Evolutionary conservation across 2,113 vertebrate species (phyloP).

Genomic region (Hippopotamus amphibius): DNA sequence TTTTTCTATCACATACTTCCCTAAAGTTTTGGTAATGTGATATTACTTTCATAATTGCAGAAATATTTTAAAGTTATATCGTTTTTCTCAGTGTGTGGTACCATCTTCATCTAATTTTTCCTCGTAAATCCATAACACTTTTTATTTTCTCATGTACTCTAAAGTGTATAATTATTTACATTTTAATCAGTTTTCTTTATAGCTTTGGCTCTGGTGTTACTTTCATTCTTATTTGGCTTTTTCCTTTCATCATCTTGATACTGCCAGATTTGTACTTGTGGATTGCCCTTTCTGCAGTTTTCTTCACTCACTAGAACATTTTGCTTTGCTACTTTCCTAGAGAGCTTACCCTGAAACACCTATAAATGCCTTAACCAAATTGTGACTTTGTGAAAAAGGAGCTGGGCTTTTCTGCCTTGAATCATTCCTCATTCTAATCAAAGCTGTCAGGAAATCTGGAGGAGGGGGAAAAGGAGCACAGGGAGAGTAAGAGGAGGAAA

Average conservation of each 20-base stretch:
- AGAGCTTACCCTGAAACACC: neutral
- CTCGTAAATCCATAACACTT: neutral
- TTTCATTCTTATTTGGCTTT: neutral
- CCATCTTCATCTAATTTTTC: neutral
- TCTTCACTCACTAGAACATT: neutral
- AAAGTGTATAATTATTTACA: neutral
- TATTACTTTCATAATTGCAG: neutral
- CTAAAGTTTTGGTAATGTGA: slow-evolving; percentile 4
- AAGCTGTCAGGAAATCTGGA: neutral
- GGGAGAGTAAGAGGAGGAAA: neutral
- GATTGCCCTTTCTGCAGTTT: neutral
- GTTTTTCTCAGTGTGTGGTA: neutral
- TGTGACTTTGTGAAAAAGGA: neutral
- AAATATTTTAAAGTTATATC: neutral
- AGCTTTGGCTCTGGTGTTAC: neutral
- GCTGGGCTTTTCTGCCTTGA: neutral
- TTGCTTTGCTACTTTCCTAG: neutral
- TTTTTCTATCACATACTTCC: neutral
- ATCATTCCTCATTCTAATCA: neutral
- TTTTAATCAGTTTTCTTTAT: neutral
- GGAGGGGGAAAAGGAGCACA: neutral
- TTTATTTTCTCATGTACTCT: neutral
- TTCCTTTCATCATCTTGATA: neutral
- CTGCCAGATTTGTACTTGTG: neutral
- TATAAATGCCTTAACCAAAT: neutral